Evolutionary conservation across 2,888 invertebrate species (phyloP).

Genomic region (Dicycla oo): DNA sequence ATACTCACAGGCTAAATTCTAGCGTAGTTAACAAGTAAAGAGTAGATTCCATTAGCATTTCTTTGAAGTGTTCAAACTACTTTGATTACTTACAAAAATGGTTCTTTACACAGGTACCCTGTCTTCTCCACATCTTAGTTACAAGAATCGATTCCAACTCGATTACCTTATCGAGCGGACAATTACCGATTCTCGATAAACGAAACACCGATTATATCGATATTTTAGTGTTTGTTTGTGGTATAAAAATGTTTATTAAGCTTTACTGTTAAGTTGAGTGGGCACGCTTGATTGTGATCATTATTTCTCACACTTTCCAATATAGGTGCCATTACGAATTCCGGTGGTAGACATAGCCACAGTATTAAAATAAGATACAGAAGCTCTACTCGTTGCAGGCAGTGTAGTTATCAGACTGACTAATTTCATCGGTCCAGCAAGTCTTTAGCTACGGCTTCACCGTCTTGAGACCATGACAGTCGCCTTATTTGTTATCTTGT

Average conservation of each 20-base stretch:
- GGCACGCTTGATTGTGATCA: conserved; percentile 50
- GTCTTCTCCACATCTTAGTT: conserved; percentile 15
- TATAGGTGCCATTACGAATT: conserved; percentile 63
- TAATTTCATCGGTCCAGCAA: not conserved
- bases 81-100: conserved; percentile 35
- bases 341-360: conserved; percentile 24
- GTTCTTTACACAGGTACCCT: conserved; percentile 30
- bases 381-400: not conserved
- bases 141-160: conserved; percentile 36
- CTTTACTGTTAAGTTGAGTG: conserved; percentile 41
- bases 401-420: not conserved
- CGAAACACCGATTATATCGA: conserved; percentile 34
- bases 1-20: not conserved
- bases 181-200: conserved; percentile 55
- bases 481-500: not conserved
- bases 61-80: conserved; percentile 28
- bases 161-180: conserved; percentile 48
- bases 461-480: not conserved
- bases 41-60: conserved; percentile 11
- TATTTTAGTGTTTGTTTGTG: conserved; percentile 60
- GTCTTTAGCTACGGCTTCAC: not conserved
- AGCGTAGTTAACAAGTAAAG: not conserved
- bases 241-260: conserved; percentile 52
- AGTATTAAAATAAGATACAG: not conserved
- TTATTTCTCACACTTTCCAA: conserved; percentile 63